Conservation (phyloP, 2,888 invertebrate species). For the Trachelus tabidus region DNA sequence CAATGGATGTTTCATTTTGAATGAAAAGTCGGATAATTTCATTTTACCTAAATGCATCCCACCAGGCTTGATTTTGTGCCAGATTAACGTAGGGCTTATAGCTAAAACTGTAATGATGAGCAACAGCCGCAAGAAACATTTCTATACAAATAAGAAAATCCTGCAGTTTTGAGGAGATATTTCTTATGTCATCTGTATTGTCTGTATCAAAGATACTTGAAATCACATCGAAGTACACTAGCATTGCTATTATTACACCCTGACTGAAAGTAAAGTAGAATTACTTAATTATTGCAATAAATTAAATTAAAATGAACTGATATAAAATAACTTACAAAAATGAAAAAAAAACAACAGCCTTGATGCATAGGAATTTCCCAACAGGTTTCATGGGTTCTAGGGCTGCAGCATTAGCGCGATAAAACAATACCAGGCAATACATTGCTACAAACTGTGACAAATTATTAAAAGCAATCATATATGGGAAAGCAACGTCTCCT, state of each 20-base stretch:
- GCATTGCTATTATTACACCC: slow-evolving; percentile 87
- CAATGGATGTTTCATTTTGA: neutral
- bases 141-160: slow-evolving; percentile 97
- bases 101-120: slow-evolving; percentile 96
- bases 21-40: neutral
- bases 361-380: slow-evolving; percentile 96
- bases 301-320: slow-evolving; percentile 9
- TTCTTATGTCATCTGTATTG: slow-evolving; percentile 75
- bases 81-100: slow-evolving; percentile 83
- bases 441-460: slow-evolving; percentile 95
- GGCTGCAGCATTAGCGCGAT: slow-evolving; percentile 87
- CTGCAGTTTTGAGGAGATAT: slow-evolving; percentile 85
- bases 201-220: slow-evolving; percentile 79
- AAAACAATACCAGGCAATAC: slow-evolving; percentile 96
- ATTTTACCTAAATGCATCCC: slow-evolving; percentile 62
- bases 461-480: slow-evolving; percentile 89
- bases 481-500: slow-evolving; percentile 87
- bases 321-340: slow-evolving; percentile 85
- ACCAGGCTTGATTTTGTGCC: slow-evolving; percentile 63
- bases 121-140: slow-evolving; percentile 96
- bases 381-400: slow-evolving; percentile 93
- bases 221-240: slow-evolving; percentile 87
- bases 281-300: slow-evolving; percentile 12
- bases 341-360: slow-evolving; percentile 97
- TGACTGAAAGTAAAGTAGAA: slow-evolving; percentile 75